Evolutionary conservation across 2,113 vertebrate species (phyloP).

Genomic region (Lanius ludovicianus): DNA sequence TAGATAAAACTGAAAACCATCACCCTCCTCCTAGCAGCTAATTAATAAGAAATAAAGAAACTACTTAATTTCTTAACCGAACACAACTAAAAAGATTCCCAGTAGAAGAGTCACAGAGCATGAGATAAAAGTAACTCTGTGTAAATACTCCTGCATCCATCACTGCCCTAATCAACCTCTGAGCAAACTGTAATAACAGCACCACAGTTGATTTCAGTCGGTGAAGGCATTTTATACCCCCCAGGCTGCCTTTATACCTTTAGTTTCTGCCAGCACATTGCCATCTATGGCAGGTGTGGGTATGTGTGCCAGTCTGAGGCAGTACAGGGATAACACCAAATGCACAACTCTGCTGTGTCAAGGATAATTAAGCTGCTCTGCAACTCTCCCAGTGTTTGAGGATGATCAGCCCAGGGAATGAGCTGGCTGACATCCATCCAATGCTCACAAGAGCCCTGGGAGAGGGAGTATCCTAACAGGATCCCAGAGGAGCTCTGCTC

Average conservation of each 20-base stretch:
- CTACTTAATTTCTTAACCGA: not conserved
- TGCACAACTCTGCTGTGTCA: fast-evolving
- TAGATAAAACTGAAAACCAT: not conserved
- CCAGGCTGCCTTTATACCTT: not conserved
- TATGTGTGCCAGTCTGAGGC: not conserved
- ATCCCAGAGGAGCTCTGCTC: not conserved
- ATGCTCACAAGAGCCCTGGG: not conserved
- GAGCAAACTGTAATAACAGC: not conserved
- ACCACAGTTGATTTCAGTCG: not conserved
- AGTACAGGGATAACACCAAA: not conserved
- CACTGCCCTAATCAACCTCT: not conserved
- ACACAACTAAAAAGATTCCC: not conserved
- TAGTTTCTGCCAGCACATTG: not conserved
- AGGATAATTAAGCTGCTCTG: not conserved
- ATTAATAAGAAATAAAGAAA: not conserved
- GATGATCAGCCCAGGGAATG: not conserved
- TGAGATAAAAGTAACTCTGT: not conserved
- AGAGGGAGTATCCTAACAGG: not conserved
- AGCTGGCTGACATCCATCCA: not conserved
- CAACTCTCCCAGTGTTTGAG: not conserved
- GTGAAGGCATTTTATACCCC: not conserved
- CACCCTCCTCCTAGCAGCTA: not conserved
- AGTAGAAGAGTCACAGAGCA: not conserved
- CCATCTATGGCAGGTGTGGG: not conserved
- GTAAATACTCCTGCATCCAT: not conserved